These are phyloP conservation scores for Scaptomyza parva DNA, from an alignment of 2,888 invertebrate species.

Conservation along the genomic window DNA sequence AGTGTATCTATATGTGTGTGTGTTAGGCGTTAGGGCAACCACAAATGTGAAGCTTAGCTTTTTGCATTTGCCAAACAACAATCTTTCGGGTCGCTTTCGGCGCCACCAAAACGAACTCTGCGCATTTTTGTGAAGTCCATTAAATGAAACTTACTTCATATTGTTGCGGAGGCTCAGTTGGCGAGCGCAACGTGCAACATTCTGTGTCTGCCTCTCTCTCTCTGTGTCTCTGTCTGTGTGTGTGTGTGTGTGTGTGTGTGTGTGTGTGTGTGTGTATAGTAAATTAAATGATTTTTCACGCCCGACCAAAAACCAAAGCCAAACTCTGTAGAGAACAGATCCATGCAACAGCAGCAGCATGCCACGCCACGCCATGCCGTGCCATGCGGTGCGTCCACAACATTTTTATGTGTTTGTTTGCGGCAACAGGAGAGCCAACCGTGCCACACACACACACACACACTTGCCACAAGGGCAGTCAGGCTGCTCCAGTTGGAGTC, in stretches of 20 bases:
- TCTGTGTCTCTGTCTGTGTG: too few species aligned
- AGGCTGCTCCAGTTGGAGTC: neutral
- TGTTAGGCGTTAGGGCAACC: conserved; percentile 35
- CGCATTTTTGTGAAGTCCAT: conserved; percentile 72
- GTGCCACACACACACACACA: neutral
- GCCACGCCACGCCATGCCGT: too few species aligned
- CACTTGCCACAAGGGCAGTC: neutral
- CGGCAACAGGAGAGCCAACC: conserved; percentile 42
- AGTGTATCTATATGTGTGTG: conserved; percentile 1
- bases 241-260: conserved; percentile 59
- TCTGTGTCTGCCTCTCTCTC: too few species aligned
- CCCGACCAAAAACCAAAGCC: conserved; percentile 49
- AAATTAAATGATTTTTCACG: conserved; percentile 80
- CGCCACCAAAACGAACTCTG: too few species aligned
- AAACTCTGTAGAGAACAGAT: conserved; percentile 18
- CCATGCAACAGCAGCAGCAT: too few species aligned
- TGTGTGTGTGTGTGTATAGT: conserved; percentile 67
- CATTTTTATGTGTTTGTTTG: conserved; percentile 79
- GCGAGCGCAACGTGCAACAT: conserved; percentile 1
- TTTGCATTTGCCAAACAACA: conserved; percentile 36
- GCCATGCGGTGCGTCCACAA: conserved; percentile 65
- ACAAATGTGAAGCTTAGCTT: conserved; percentile 56
- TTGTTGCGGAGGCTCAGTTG: conserved; percentile 58
- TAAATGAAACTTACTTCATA: conserved; percentile 79
- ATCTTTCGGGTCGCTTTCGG: conserved; percentile 37